Evolutionary conservation across 2,797 vertebrate species (phyloP), one percentile per base, ranked within the genome.

Genomic region (Odontamblyopus lacepedii): DNA sequence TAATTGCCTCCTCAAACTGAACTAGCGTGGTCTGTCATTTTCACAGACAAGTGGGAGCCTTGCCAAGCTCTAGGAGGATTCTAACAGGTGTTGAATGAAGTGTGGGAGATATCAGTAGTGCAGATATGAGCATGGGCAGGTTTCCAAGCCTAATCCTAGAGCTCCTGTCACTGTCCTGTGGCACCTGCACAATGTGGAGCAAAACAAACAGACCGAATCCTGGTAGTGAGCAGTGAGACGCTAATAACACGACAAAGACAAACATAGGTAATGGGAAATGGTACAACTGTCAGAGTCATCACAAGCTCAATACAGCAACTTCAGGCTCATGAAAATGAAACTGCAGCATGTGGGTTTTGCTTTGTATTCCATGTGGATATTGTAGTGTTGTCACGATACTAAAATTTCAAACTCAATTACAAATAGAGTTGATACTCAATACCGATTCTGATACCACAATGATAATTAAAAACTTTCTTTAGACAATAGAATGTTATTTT

Each of bases 161-260:
- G 26, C 26, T 74, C 53, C 50, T 53, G 69, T 77, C 76, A 71
- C 53, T 67, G 68, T 78, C 70, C 65, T 61, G 57, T 69, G 82
- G 32, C 82, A 84, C 79, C 84, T 87, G 84, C 78, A 83, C 59
- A 82, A 75, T 74, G 74, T 73, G 73, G 56, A 80, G 66, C 67
- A 80, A 75, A 83, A 77, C 78, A 88, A 88, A 88, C 73, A 89
- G 73, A 78, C 71, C 18, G 53, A 78, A 72, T 86, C 71, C 84
- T 82, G 79, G 78, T 83, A 61, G 71, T 64, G 29, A 56, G 60
- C 48, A 35, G 71, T 63, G 59, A 29, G 53, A 29, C 67, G 26
- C 68, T 29, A 44, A 50, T 18, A 51, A 51, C 44, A 51, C 15
- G 11, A 67, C 64, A 50, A 19, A 41, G 30, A 27, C 65, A 67